A percentile compares a stretch with the other conserved stretches of the same genome.
Conservation (phyloP, 2,888 invertebrate genomes). For the Ennomos erosarius region DNA sequence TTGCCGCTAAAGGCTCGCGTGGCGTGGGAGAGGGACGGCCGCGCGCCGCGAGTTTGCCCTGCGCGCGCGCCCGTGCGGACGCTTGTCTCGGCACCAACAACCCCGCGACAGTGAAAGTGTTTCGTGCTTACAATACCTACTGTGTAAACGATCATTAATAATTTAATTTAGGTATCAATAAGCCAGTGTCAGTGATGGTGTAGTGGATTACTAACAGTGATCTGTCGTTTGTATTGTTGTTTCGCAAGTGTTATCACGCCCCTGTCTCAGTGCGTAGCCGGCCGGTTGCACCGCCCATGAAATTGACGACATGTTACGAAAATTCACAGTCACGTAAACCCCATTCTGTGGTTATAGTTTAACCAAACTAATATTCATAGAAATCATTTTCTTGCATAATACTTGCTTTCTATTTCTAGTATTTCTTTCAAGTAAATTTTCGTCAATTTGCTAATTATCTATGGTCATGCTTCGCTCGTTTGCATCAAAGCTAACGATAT, state of each 20-base stretch:
- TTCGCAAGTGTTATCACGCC: conserved; percentile 34
- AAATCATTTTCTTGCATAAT: conserved; percentile 32
- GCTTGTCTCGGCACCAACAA: conserved; percentile 51
- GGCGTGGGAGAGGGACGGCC: conserved; percentile 66
- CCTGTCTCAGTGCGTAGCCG: conserved; percentile 23
- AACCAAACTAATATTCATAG: conserved; percentile 30
- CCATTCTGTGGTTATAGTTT: conserved; percentile 16
- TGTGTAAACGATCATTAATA: conserved; percentile 33
- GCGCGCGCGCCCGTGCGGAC: conserved; percentile 73
- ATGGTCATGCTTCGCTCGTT: conserved; percentile 63
- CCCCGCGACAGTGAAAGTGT: conserved; percentile 71
- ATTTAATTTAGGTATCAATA: conserved; percentile 29
- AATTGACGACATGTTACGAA: conserved; percentile 42
- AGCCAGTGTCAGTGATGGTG: conserved; percentile 23
- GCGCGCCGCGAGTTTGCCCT: conserved; percentile 70
- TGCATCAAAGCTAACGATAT: conserved; percentile 59
- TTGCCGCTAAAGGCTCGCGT: conserved; percentile 58
- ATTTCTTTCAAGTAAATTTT: conserved; percentile 57
- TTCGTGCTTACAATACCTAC: conserved; percentile 49
- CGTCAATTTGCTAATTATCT: conserved; percentile 62
- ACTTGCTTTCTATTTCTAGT: conserved; percentile 66
- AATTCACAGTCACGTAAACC: conserved; percentile 34
- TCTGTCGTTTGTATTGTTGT: conserved; percentile 45
- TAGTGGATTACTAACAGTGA: conserved; percentile 27
- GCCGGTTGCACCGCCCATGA: conserved; percentile 39